Percentiles rank a stretch among this genome's conserved stretches.
phyloP scores from a whole-genome alignment of 2,113 vertebrate species.

The Strigops habroptila region DNA sequence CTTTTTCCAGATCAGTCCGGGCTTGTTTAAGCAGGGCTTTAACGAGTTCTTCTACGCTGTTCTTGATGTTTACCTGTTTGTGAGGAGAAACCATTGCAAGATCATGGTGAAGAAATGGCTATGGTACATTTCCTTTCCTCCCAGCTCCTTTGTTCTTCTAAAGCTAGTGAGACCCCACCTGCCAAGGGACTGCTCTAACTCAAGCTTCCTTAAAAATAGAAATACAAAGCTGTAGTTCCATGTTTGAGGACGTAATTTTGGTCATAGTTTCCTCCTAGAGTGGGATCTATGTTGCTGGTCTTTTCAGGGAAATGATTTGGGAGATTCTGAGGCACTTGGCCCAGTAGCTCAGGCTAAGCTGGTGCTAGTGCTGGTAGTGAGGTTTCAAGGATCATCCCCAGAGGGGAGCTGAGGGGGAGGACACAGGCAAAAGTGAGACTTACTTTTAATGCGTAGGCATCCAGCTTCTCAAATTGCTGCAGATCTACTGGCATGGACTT shows the following conservation, averaged over 20 bases:
- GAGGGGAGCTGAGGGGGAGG: background rate
- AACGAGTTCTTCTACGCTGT: conserved; percentile 73
- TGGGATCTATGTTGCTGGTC: background rate
- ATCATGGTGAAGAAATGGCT: background rate
- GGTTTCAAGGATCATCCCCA: rapidly evolving
- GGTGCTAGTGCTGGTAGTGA: background rate
- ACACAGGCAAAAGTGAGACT: background rate
- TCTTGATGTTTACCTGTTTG: conserved; percentile 65
- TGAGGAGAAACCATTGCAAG: background rate
- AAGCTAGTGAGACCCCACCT: background rate
- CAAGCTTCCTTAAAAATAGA: background rate
- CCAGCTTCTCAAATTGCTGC: conserved; percentile 77
- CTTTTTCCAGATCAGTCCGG: conserved; percentile 76
- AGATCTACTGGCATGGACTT: conserved; percentile 80
- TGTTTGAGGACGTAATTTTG: background rate
- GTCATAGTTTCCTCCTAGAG: background rate
- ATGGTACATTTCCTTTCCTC: background rate
- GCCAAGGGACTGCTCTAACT: background rate
- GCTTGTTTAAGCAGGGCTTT: conserved; percentile 72
- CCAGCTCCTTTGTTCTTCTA: background rate
- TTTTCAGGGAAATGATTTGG: background rate
- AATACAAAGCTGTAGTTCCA: background rate
- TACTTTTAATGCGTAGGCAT: conserved; percentile 78
- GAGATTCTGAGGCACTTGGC: background rate
- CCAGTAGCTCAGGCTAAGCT: background rate